Base-by-base conservation (phyloP, 2,888 invertebrate species). In the Blastobasis lacticolella region DNA sequence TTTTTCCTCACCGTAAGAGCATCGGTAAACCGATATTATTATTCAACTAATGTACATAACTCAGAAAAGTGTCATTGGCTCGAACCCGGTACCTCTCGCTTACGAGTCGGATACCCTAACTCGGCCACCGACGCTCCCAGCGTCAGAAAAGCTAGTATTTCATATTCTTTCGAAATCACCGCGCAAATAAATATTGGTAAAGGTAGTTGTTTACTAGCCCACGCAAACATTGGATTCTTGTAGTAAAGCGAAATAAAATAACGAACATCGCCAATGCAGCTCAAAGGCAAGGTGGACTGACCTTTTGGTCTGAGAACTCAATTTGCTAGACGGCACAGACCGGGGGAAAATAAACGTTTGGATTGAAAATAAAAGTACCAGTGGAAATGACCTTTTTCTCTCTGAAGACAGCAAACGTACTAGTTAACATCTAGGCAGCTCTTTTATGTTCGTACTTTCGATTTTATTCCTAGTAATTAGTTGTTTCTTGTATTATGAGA, bases 251-350 rank as follows among this genome's bases (percentile, higher is more conserved):
- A 38, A 36, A 52, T 44, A 50, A 52, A 47, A 37, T 6, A 46
- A 45, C 10, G 42, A 52, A 52, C 41, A 55, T 55, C 43, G 49
- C 38, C 38, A 52, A 52, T 52, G 42, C 46, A 42, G 46, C 52
- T 49, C 23, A 36, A 10, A 50, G 41, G 49, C 52, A 4, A 38
- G 48, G 48, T 49, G 38, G 46, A 37, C 45, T 52, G 52, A 49
- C 52, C 52, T 54, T 50, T 52, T 38, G 51, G 44, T 54, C 45
- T 38, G 37, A 37, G 48, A 54, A 52, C 40, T 54, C 48, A 54
- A 52, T 54, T 50, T 52, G 47, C 10, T 38, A 52, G 43, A 50
- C 6, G 38, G 38, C 38, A 41, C 8, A 8, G 9, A 41, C 9
- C 7, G 9, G 4, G 47, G 38, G 47, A 47, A 46, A 47, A 47